These are phyloP conservation scores for Diarsia dahlii DNA, from an alignment of 2,888 invertebrate genomes.

Conservation along the genomic window DNA sequence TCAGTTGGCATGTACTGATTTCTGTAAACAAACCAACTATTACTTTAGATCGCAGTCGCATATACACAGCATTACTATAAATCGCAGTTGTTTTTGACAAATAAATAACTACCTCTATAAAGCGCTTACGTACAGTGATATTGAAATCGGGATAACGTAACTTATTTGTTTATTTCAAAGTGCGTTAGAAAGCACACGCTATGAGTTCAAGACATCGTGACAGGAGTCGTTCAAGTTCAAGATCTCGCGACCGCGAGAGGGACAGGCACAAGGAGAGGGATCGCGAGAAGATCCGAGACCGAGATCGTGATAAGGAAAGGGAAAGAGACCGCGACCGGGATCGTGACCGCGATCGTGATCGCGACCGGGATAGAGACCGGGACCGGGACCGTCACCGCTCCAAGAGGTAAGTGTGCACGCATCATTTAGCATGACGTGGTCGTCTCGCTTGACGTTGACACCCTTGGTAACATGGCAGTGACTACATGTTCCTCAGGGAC, in stretches of 20 bases:
- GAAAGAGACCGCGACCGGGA: slow-evolving; percentile 70
- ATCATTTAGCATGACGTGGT: neutral
- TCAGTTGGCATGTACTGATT: neutral
- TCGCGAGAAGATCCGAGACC: slow-evolving; percentile 72
- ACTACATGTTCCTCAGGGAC: slow-evolving; percentile 25
- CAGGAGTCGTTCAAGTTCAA: slow-evolving; percentile 87
- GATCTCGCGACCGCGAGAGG: slow-evolving; percentile 80
- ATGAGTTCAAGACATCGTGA: slow-evolving; percentile 91
- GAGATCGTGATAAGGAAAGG: slow-evolving; percentile 74
- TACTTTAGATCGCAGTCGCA: no score
- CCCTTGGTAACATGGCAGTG: neutral
- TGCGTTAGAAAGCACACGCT: slow-evolving; percentile 14
- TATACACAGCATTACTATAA: neutral
- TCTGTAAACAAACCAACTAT: neutral
- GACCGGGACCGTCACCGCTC: slow-evolving; percentile 81
- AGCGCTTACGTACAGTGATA: neutral
- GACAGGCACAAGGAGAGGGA: slow-evolving; percentile 82
- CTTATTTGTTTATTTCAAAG: slow-evolving; percentile 9
- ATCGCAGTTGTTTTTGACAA: neutral
- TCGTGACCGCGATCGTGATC: slow-evolving; percentile 78
- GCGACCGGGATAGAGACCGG: slow-evolving; percentile 83
- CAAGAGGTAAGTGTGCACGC: slow-evolving; percentile 85
- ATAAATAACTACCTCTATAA: neutral
- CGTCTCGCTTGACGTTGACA: neutral
- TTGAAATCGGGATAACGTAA: slow-evolving; percentile 4